Evolutionary conservation across 2,888 invertebrate genomes (phyloP).

Genomic region (Catocala fraxini): DNA sequence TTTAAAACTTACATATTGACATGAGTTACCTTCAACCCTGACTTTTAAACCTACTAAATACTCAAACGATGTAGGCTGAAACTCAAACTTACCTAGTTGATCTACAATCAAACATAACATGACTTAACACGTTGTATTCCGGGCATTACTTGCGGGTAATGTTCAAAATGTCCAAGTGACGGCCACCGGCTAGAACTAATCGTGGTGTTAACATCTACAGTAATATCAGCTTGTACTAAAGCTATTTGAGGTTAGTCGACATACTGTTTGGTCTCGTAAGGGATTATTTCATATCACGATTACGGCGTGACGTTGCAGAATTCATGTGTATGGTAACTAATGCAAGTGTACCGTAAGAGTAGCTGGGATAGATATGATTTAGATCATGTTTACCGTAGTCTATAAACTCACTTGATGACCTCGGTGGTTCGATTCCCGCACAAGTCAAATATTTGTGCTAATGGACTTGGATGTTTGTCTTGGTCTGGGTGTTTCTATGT

Average conservation of each 20-base stretch:
- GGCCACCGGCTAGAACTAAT: constrained; percentile 24
- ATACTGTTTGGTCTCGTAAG: too few species aligned
- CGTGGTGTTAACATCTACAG: constrained; percentile 9
- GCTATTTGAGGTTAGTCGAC: neutral
- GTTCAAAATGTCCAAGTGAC: constrained; percentile 33
- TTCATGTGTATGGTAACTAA: too few species aligned
- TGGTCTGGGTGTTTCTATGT: too few species aligned
- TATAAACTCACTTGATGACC: too few species aligned
- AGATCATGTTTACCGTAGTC: too few species aligned
- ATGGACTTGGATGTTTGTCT: too few species aligned
- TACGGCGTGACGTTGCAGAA: too few species aligned
- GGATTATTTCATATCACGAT: too few species aligned
- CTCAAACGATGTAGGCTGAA: constrained; percentile 19
- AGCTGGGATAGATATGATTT: too few species aligned
- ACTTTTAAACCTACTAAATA: constrained; percentile 6
- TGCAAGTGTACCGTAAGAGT: too few species aligned
- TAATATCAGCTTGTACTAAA: constrained; percentile 7
- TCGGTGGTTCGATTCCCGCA: too few species aligned
- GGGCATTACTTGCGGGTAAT: constrained; percentile 37
- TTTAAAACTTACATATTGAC: neutral
- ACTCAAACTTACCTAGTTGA: neutral
- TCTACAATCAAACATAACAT: constrained; percentile 35
- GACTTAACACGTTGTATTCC: constrained; percentile 41
- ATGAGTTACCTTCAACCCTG: neutral
- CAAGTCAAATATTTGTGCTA: too few species aligned